Evolutionary conservation across 2,888 invertebrate genomes (phyloP).

Genomic region (Abrostola tripartita): DNA sequence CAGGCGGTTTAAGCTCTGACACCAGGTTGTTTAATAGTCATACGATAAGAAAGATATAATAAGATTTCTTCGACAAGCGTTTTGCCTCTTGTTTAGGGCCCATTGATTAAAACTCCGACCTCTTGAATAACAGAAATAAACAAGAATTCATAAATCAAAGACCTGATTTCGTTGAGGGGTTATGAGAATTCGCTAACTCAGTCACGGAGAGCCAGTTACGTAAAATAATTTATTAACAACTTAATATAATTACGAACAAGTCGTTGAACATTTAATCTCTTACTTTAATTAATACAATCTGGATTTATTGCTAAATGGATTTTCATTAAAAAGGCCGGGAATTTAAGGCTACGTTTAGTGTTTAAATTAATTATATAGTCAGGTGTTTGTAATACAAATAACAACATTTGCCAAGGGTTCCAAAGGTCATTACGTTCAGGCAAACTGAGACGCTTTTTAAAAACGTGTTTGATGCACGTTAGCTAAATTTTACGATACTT

Average conservation of each 20-base stretch:
- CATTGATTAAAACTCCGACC: constrained; percentile 15
- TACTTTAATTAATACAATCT: constrained; percentile 38
- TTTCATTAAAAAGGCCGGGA: not conserved
- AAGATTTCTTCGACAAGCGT: no score
- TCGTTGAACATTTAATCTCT: constrained; percentile 36
- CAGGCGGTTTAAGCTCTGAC: no score
- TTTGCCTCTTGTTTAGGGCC: no score
- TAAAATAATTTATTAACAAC: constrained; percentile 46
- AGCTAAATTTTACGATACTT: no score
- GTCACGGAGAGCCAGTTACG: constrained; percentile 28
- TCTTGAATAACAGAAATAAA: constrained; percentile 25
- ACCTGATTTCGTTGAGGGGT: constrained; percentile 38
- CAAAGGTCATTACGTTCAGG: no score
- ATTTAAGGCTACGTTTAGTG: not conserved
- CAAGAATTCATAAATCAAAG: constrained; percentile 37
- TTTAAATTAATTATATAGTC: not conserved
- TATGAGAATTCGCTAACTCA: constrained; percentile 30
- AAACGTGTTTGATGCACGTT: no score
- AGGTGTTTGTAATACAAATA: no score
- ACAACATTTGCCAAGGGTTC: no score
- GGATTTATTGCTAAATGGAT: constrained; percentile 22
- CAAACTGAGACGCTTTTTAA: no score
- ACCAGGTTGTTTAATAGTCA: no score
- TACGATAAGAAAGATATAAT: no score
- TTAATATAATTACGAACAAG: constrained; percentile 36